Percentiles rank a stretch among this genome's conserved stretches.
Conservation (phyloP, 2,113 vertebrate genomes). For the Pardalotus punctatus region DNA sequence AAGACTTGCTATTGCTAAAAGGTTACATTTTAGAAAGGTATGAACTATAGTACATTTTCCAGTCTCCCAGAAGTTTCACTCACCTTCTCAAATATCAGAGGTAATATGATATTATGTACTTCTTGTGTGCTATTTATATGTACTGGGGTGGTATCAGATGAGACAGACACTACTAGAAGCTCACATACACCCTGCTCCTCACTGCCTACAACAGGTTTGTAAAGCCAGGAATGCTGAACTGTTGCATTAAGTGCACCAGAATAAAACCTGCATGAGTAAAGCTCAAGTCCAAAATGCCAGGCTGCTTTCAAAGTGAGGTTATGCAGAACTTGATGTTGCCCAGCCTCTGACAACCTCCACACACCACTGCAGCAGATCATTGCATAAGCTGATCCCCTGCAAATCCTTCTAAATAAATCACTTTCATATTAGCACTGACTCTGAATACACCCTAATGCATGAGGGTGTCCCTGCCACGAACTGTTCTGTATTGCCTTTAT, state of each 20-base stretch:
- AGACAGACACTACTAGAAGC: neutral
- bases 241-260: neutral
- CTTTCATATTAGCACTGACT: neutral
- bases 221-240: neutral
- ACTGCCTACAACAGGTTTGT: neutral
- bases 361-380: fast-evolving
- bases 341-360: neutral
- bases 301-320: neutral
- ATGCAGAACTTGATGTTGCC: neutral
- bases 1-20: neutral
- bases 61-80: neutral
- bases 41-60: neutral
- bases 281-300: neutral
- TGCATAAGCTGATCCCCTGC: neutral
- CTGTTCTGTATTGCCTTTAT: neutral
- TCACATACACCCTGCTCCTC: neutral
- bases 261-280: neutral
- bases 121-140: neutral
- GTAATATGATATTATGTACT: neutral
- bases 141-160: neutral
- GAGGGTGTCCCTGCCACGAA: neutral
- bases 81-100: neutral
- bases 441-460: neutral
- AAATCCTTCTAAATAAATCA: neutral
- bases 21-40: neutral